Conservation (phyloP, 2,797 vertebrate species). For the Rhinoraja longicauda region DNA sequence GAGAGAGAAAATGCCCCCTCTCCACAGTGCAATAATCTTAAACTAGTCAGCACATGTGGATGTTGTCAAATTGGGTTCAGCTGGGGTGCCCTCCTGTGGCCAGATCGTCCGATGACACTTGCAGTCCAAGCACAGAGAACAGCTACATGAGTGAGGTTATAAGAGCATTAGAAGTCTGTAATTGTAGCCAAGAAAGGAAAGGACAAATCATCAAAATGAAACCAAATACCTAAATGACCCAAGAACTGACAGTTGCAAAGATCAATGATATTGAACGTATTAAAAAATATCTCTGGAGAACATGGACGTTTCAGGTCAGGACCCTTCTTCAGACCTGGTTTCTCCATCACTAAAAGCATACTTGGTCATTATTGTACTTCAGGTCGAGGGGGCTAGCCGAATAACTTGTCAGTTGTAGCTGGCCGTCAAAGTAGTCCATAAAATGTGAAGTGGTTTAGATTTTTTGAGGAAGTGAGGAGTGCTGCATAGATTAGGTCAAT, state of each 20-base stretch:
- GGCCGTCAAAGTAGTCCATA: too few relatives aligned
- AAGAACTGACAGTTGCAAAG: not conserved
- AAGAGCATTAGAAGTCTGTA: not conserved
- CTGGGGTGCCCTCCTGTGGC: not conserved
- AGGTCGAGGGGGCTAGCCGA: too few relatives aligned
- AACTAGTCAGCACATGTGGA: not conserved
- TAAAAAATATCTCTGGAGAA: not conserved
- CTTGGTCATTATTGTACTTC: too few relatives aligned
- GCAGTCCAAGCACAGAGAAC: not conserved
- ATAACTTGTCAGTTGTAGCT: too few relatives aligned
- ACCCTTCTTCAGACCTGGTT: too few relatives aligned
- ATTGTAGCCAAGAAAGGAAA: not conserved
- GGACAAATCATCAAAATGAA: not conserved
- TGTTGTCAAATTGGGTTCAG: not conserved
- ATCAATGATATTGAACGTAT: not conserved
- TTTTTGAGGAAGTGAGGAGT: too few relatives aligned
- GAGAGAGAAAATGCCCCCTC: not conserved
- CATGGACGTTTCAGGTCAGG: too few relatives aligned
- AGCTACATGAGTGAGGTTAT: not conserved
- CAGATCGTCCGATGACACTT: not conserved
- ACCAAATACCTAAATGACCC: not conserved
- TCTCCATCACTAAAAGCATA: too few relatives aligned
- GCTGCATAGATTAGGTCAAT: not conserved
- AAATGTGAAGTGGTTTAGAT: too few relatives aligned
- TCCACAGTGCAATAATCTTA: not conserved